These are phyloP conservation scores for Lanius ludovicianus DNA, from an alignment of 2,113 vertebrate genomes.

Conservation along the genomic window DNA sequence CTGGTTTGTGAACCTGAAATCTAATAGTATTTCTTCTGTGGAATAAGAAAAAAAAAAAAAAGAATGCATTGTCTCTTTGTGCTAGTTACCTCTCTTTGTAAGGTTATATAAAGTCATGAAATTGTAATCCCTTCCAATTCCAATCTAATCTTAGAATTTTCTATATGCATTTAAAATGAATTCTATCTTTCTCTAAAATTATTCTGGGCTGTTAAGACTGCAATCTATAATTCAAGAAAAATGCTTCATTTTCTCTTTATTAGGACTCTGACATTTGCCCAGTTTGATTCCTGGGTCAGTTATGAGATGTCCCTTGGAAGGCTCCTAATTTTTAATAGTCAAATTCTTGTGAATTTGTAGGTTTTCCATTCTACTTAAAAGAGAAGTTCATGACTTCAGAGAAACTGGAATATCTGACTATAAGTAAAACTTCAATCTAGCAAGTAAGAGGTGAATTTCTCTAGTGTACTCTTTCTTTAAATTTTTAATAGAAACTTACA, in stretches of 20 bases:
- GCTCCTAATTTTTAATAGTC: neutral
- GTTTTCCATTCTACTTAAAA: neutral
- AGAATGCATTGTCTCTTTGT: neutral
- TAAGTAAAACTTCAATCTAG: neutral
- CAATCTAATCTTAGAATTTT: neutral
- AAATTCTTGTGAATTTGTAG: neutral
- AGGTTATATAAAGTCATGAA: neutral
- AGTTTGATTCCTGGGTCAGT: neutral
- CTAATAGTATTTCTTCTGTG: neutral
- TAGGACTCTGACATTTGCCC: neutral
- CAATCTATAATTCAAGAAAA: neutral
- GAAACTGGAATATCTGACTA: neutral
- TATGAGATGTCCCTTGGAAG: neutral
- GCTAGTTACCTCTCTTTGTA: neutral
- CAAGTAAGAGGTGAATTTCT: rapidly evolving
- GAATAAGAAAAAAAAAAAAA: neutral
- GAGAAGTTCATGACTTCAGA: neutral
- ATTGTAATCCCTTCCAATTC: neutral
- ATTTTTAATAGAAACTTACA: neutral
- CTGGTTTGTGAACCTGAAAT: neutral
- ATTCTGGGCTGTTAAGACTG: neutral
- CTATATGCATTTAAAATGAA: neutral
- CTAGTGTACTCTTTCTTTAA: neutral
- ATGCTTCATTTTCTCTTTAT: neutral
- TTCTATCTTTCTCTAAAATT: neutral